Evolutionary conservation across 2,797 vertebrate species (phyloP).

Genomic region (Sebastes baramenuke): DNA sequence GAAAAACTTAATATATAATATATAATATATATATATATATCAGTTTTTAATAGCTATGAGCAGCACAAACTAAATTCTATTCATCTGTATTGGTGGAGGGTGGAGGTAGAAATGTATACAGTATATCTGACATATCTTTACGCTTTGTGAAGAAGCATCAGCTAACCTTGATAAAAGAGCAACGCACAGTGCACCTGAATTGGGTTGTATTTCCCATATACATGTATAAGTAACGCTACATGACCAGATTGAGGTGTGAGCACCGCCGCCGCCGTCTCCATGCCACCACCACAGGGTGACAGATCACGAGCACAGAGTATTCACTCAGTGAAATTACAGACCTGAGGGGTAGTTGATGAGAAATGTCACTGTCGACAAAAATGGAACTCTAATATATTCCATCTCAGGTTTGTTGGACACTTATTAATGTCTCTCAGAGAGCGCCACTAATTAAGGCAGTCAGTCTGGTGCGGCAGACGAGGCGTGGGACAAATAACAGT

Average conservation of each 20-base stretch:
- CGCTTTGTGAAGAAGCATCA: neutral
- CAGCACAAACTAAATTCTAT: neutral
- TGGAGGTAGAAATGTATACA: neutral
- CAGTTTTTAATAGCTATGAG: neutral
- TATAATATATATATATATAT: too few relatives aligned
- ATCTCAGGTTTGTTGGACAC: constrained; percentile 67
- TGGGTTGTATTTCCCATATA: neutral
- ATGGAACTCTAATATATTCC: constrained; percentile 76
- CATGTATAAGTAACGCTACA: neutral
- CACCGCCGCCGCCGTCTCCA: neutral
- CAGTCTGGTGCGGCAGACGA: constrained; percentile 61
- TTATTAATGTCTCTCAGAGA: constrained; percentile 75
- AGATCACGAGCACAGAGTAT: constrained; percentile 39
- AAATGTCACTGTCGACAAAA: constrained; percentile 75
- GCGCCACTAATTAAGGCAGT: constrained; percentile 75
- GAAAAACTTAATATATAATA: too few relatives aligned
- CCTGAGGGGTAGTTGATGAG: constrained; percentile 66
- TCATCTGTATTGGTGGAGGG: neutral
- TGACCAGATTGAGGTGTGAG: constrained; percentile 15
- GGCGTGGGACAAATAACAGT: constrained; percentile 70
- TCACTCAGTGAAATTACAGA: constrained; percentile 67
- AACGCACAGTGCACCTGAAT: neutral
- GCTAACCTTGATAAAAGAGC: neutral
- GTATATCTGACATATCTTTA: too few relatives aligned
- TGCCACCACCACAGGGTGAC: constrained; percentile 38